phyloP scores from a whole-genome alignment of 2,888 invertebrate species.

The Macropis europaea region DNA sequence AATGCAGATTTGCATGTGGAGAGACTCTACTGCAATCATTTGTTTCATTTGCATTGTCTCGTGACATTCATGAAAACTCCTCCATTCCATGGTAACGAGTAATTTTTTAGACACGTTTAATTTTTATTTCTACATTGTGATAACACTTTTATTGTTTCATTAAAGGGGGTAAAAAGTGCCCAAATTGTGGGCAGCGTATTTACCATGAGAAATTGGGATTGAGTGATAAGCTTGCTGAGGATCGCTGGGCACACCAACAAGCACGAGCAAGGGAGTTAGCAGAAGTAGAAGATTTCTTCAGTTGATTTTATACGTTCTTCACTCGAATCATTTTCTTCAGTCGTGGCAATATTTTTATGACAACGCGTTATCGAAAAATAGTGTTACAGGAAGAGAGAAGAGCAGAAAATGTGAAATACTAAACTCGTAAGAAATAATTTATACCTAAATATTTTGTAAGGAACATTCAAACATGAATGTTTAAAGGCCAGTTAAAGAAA shows the following conservation, averaged over 20 bases:
- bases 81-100: conserved; percentile 84
- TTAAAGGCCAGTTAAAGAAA: conserved; percentile 25
- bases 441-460: not conserved
- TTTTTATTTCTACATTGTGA: not conserved
- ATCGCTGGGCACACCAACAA: conserved; percentile 89
- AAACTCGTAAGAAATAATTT: conserved; percentile 1
- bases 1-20: conserved; percentile 84
- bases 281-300: conserved; percentile 88
- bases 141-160: conserved; percentile 25
- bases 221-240: conserved; percentile 86
- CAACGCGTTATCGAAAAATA: not conserved
- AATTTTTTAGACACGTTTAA: not conserved
- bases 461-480: conserved; percentile 5
- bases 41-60: conserved; percentile 87
- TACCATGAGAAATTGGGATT: conserved; percentile 88
- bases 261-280: conserved; percentile 87
- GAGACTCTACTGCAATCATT: conserved; percentile 87
- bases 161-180: conserved; percentile 86
- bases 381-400: not conserved
- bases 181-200: conserved; percentile 84
- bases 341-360: not conserved
- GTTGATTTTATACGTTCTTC: conserved; percentile 71
- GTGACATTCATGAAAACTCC: conserved; percentile 86
- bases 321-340: not conserved
- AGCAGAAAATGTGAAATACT: not conserved